These are phyloP conservation scores for Chymomyza amoena DNA, from an alignment of 2,888 invertebrate genomes.

Conservation along the genomic window DNA sequence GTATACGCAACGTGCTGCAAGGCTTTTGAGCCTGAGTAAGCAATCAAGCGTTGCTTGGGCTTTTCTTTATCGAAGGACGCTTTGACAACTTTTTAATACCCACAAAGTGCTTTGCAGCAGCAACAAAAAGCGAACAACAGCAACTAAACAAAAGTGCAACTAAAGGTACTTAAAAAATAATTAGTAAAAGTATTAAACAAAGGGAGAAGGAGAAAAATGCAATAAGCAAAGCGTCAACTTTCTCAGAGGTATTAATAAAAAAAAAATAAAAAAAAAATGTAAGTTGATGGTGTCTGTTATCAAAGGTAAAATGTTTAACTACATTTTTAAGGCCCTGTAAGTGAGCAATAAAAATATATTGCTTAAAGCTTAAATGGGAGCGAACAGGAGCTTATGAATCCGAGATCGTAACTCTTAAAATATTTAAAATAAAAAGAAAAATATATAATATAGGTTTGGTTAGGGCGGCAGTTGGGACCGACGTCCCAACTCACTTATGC, in stretches of 20 bases:
- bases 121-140: background rate
- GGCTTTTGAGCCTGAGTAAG: background rate
- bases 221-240: background rate
- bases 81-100: background rate
- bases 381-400: no score
- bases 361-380: no score
- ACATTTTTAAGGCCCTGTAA: background rate
- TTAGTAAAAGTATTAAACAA: background rate
- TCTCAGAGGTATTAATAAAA: background rate
- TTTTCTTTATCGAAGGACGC: background rate
- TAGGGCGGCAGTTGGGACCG: no score
- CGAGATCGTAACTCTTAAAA: no score
- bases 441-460: no score
- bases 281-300: background rate
- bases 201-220: background rate
- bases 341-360: no score
- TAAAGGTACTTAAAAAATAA: background rate
- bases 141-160: background rate
- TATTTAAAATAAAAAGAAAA: no score
- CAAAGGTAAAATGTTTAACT: background rate
- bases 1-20: background rate
- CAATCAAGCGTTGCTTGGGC: background rate
- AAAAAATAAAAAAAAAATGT: no score
- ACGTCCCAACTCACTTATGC: no score
- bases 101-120: background rate